Base-by-base conservation (phyloP, 2,888 invertebrate species). In the Clanis bilineata region DNA sequence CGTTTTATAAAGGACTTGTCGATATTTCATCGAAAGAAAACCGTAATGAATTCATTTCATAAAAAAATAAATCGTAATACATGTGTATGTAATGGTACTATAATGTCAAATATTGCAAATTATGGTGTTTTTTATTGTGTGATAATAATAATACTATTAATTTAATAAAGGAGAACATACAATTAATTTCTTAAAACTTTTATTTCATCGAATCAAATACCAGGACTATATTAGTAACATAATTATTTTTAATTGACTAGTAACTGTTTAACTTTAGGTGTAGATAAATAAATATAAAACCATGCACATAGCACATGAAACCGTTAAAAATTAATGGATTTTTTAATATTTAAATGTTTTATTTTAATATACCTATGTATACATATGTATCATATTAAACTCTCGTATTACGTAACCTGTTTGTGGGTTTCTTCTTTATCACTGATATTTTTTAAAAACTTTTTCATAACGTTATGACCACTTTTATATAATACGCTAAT, bases 401-500 rank as follows among this genome's bases (percentile, higher is more conserved):
- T 25, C 25, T 25, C 25, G 9, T 32, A 32, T 7, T 32, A 32
- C 1, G 1, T 6, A 18, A 41, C 5, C 41, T 5, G 6, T 5
- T 41, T 1, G 41, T 12, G 45, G n/a, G n/a, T 23, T 38, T 57
- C 51, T 39, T 38, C 45, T 7, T 23, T 58, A 45, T 79, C 72
- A 58, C 65, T 73, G 15, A 84, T 81, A 63, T 76, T 79, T 67
- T 82, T 72, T 57, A 84, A 71, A 72, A 83, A 84, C 63, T 80
- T 82, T 68, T 82, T 82, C 80, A 84, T 79, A 36, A 79, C 74
- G 54, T 71, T 75, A 58, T 77, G 74, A 32, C 82, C 80, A 64
- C 66, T 77, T 71, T 79, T 82, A 36, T 77, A 75, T 22, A 76
- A 75, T 22, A 76, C 58, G 59, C 73, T 79, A 60, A 80, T 69